phyloP scores from a whole-genome alignment of 1,140 invertebrate genomes.

The Pararge aegeria region DNA sequence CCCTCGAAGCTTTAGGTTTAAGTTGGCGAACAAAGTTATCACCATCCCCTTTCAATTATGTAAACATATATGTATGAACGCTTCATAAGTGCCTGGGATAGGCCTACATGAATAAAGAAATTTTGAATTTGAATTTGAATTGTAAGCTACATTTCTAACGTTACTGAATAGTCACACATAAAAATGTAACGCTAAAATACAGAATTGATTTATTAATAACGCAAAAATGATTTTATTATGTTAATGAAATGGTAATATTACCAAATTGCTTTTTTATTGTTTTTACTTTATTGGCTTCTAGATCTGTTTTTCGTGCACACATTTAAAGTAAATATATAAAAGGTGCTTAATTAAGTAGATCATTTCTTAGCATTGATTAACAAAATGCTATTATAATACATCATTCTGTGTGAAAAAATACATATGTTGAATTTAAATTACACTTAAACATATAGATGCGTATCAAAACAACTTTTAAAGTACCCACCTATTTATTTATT shows the following conservation, averaged over 20 bases:
- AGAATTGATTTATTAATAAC: neutral
- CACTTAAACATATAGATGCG: neutral
- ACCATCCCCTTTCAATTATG: no score
- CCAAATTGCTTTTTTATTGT: constrained; percentile 7
- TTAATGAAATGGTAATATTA: constrained; percentile 2
- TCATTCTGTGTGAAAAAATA: neutral
- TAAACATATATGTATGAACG: no score
- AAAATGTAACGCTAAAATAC: neutral
- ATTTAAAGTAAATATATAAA: neutral
- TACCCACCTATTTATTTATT: no score
- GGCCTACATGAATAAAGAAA: no score
- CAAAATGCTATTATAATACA: neutral
- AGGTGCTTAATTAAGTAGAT: neutral
- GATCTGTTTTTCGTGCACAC: neutral
- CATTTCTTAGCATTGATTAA: neutral
- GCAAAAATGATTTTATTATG: constrained; percentile 5
- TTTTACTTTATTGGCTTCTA: neutral
- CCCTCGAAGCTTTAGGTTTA: no score
- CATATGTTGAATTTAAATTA: neutral
- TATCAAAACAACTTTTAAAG: no score
- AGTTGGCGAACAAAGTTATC: no score
- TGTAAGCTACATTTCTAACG: neutral
- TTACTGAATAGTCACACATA: neutral
- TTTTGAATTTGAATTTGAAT: no score
- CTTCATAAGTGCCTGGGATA: no score